These are phyloP conservation scores for Notolepis coatsorum DNA, from an alignment of 2,797 vertebrate genomes.

Conservation along the genomic window DNA sequence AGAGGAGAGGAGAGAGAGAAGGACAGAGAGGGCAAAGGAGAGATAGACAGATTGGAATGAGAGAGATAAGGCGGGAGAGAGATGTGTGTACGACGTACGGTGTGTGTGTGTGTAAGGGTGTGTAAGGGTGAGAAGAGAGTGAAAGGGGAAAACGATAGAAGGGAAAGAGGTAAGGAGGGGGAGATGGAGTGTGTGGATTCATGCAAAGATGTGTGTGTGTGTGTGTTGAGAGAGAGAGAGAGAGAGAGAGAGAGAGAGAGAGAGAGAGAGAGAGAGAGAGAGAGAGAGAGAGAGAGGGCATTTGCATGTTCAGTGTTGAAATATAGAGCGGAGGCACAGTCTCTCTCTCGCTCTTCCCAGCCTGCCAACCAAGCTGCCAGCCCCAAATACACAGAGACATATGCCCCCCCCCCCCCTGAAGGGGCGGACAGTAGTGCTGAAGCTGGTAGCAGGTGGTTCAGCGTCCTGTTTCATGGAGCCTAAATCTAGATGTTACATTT, in stretches of 20 bases:
- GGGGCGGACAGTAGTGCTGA: neutral
- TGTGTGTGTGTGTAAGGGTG: neutral
- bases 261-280: neutral
- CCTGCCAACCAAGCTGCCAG: neutral
- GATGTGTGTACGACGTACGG: too few relatives aligned
- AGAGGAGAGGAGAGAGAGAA: neutral
- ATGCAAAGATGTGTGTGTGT: constrained; percentile 10
- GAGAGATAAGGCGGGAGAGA: neutral
- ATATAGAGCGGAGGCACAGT: too few relatives aligned
- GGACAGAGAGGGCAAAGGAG: too few relatives aligned
- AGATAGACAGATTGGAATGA: neutral
- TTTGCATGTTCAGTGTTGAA: neutral
- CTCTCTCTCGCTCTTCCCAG: neutral
- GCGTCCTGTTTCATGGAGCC: constrained; percentile 19
- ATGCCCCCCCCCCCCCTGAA: neutral
- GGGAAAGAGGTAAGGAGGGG: constrained; percentile 6
- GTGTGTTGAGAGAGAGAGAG: neutral
- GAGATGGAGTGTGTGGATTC: too few relatives aligned
- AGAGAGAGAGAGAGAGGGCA: neutral
- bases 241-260: neutral
- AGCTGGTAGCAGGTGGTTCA: constrained; percentile 20
- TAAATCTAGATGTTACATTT: constrained; percentile 11
- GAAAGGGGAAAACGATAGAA: too few relatives aligned
- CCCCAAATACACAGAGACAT: neutral
- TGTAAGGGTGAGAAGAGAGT: constrained; percentile 1